Percentiles rank a stretch among this genome's conserved stretches.
phyloP scores from a whole-genome alignment of 2,113 vertebrate genomes.

The Chlamydotis undulata region DNA sequence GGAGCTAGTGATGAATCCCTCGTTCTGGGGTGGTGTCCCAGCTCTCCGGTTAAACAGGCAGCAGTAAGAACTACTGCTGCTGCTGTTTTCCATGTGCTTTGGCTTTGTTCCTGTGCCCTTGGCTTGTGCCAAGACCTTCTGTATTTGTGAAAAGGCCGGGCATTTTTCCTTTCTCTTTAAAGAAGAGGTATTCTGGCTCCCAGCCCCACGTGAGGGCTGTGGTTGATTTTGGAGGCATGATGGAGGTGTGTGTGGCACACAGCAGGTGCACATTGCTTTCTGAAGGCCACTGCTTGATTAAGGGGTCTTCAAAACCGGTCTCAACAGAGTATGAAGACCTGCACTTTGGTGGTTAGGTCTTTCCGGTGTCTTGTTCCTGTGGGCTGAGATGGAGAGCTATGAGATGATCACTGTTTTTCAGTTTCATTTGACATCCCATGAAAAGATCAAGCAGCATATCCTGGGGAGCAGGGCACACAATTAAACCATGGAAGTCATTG shows the following conservation, averaged over 20 bases:
- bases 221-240: neutral
- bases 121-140: conserved; percentile 33
- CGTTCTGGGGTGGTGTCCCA: neutral
- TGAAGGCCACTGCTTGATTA: neutral
- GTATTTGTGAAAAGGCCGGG: conserved; percentile 22
- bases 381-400: neutral
- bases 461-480: neutral
- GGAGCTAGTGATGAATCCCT: neutral
- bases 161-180: conserved; percentile 47
- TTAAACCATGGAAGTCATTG: neutral
- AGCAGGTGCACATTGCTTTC: neutral
- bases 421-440: neutral
- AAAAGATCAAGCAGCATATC: neutral
- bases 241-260: neutral
- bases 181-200: conserved; percentile 37
- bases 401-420: neutral
- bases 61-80: conserved; percentile 6
- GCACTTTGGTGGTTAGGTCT: neutral
- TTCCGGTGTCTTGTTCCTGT: neutral
- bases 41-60: neutral
- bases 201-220: neutral
- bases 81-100: conserved; percentile 51
- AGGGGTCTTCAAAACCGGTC: neutral
- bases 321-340: neutral
- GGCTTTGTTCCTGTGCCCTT: conserved; percentile 57